phyloP scores from a whole-genome alignment of 2,113 vertebrate genomes.

The Amblyornis subalaris region DNA sequence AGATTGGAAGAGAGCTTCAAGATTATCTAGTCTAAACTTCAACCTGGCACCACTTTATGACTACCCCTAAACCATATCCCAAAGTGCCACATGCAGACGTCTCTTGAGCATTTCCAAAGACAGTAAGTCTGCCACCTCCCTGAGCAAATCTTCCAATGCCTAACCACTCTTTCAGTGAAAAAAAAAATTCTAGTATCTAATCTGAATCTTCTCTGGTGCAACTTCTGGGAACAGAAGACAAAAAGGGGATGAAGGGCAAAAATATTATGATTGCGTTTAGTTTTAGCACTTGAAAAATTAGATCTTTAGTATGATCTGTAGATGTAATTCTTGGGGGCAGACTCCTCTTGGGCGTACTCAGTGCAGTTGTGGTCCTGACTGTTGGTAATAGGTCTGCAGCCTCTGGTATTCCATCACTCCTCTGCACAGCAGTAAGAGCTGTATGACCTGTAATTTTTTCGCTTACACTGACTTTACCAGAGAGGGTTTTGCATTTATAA shows the following conservation, averaged over 20 bases:
- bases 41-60: not conserved
- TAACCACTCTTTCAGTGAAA: not conserved
- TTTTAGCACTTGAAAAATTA: not conserved
- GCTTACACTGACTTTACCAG: not conserved
- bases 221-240: not conserved
- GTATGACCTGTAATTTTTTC: not conserved
- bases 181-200: not conserved
- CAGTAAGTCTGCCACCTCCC: not conserved
- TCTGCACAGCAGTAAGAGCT: not conserved
- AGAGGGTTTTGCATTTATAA: not conserved
- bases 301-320: not conserved
- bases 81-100: too few species aligned
- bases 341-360: fast-evolving
- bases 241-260: not conserved
- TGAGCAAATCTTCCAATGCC: not conserved
- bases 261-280: not conserved
- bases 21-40: not conserved
- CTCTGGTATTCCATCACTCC: not conserved
- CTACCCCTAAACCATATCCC: not conserved
- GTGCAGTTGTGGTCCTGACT: not conserved
- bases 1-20: not conserved
- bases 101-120: not conserved
- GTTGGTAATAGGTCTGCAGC: fast-evolving
- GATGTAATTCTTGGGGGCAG: not conserved
- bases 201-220: not conserved